A percentile compares a stretch with the other conserved stretches of the same genome.
phyloP scores from a whole-genome alignment of 2,888 invertebrate species.

The Drosophila anceps region DNA sequence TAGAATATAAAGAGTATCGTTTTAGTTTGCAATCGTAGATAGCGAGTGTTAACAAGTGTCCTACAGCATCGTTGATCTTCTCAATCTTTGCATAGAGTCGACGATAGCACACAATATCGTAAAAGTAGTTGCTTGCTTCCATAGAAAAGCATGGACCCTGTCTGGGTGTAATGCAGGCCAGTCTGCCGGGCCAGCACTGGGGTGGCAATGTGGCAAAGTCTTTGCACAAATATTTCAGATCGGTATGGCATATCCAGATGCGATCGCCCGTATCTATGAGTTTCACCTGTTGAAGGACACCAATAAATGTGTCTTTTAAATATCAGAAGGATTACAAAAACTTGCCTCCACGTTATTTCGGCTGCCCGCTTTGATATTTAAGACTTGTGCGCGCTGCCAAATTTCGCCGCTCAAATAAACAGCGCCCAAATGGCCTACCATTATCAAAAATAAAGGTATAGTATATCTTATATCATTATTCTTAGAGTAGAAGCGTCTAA shows the following conservation, averaged over 20 bases:
- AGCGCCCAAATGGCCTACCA: constrained; percentile 77
- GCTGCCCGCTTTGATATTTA: constrained; percentile 38
- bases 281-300: constrained; percentile 58
- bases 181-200: constrained; percentile 74
- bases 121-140: constrained; percentile 71
- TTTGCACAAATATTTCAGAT: constrained; percentile 73
- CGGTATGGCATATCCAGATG: constrained; percentile 56
- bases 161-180: constrained; percentile 74
- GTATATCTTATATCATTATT: constrained; percentile 41
- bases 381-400: constrained; percentile 82
- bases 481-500: constrained; percentile 63
- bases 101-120: constrained; percentile 63
- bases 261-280: constrained; percentile 82
- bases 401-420: constrained; percentile 39
- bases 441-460: constrained; percentile 69
- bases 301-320: not conserved
- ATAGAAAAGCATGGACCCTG: constrained; percentile 68
- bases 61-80: constrained; percentile 68
- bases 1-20: constrained; percentile 33
- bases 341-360: constrained; percentile 70
- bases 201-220: constrained; percentile 73
- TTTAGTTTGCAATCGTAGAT: not conserved
- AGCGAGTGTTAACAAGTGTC: not conserved
- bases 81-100: constrained; percentile 75
- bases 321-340: not conserved